Base-by-base conservation (phyloP, 2,888 invertebrate species). In the Cetonia aurata region DNA sequence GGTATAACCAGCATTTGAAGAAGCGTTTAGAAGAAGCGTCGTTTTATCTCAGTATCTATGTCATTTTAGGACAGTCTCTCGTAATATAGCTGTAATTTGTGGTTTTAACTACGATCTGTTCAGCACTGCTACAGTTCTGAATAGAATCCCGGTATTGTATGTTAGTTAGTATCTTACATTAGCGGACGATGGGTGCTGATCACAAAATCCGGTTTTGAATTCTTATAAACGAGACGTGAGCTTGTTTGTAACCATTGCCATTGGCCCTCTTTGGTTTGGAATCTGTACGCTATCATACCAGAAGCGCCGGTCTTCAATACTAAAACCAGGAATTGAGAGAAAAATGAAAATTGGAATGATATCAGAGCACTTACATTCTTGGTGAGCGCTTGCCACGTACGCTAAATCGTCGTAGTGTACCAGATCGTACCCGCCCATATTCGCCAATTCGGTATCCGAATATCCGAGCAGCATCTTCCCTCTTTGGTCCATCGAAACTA, bases 181-280 rank as follows among this genome's bases (percentile, higher is more conserved):
- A 99, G 90, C 72, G 99, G 97, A 75, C 99, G 89, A 86, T 99
- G 99, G 52, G 99, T 99, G 85, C 98, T 96, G 79, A 99, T 98
- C 75, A 99, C 98, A 84, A 98, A 98, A 84, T 99, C 99, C 0
- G 99, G 98, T 85, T 99, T 99, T 75, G 98, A 98, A 86, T 99
- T 99, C 86, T 99, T 99, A 87, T 99, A 99, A 77, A 99, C 97
- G 77, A 99, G 90, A 76, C 99, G 89, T 12, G 99, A 98, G 78
- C 94, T 94, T 17, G 98, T 98, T 87, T 99, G 99, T 72, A 99
- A 88, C 98, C 98, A 99, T 85, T 99, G 95, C 96, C 97, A 97
- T 80, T 94, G 93, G 6, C 93, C 93, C 75, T 96, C 95, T 84
- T 97, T 96, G 78, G 96, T 95, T 85, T 98, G 94, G 86, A 97